Base-by-base conservation (phyloP, 2,113 vertebrate species). In the Motacilla alba region DNA sequence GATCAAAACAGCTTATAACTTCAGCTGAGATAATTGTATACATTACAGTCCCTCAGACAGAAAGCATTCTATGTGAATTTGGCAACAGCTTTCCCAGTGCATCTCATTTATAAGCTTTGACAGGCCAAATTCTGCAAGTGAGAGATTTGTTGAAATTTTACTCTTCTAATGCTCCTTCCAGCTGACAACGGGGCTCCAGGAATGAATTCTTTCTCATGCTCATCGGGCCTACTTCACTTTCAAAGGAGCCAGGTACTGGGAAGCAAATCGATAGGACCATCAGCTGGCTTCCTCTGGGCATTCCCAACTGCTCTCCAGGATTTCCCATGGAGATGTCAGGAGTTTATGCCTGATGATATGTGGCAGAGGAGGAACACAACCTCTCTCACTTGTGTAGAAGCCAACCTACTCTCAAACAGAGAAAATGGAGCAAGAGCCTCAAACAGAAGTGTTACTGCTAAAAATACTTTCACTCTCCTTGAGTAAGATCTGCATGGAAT, bases 291-390 rank as follows among this genome's bases (percentile, higher is more conserved):
- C 52, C 64, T 73, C 41, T 33, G 43, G 37, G 46, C 55, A 68
- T 62, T 87, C 46, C 58, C 77, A 93, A 15, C 26, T 50, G 53
- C 58, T 83, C 49, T 87, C 17, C 67, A 73, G 53, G 63, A 76
- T 69, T 91, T 82, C 47, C 80, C 24, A 41, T 3, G 28, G 58
- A 76, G 21, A 21, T 46, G 18, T 46, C 70, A 94, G 24, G 56
- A 76, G 20, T 11, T 12, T 24, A 28, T 0, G 0, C 8, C 22
- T 37, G 33, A 30, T 1, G 1, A n/a, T 47, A 75, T 7, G 28
- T 1, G 18, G n/a, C 55, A 83, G 43, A 75, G 37, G 39, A 55
- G 22, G 10, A 84, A 10, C 9, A 56, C 26, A 74, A 44, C 50
- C 39, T 59, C 21, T 35, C 35, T 35, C 35, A 35, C 35, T 35